A percentile compares a stretch with the other conserved stretches of the same genome.
Evolutionary conservation across 2,113 vertebrate genomes (phyloP).

Genomic region (Nyctereutes procyonoides): DNA sequence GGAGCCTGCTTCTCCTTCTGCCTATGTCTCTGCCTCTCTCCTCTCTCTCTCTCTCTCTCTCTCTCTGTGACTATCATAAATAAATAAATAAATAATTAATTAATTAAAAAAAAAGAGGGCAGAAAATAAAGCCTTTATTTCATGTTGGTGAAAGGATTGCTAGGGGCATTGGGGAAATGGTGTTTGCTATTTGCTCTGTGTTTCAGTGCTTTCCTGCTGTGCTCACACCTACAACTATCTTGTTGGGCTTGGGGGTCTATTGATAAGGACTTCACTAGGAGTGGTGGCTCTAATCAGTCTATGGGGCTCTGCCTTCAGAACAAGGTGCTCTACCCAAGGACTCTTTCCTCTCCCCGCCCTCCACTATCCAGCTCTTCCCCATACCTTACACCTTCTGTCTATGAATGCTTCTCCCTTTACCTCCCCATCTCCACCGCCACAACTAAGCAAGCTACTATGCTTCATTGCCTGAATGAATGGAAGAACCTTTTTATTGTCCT

Average conservation of each 20-base stretch:
- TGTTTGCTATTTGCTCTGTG: not conserved
- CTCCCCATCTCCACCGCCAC: not conserved
- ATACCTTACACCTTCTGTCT: not conserved
- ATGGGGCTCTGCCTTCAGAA: not conserved
- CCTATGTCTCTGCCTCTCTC: too few species aligned
- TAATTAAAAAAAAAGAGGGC: not conserved
- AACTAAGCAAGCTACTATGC: not conserved
- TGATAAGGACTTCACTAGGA: not conserved
- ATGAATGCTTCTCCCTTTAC: not conserved
- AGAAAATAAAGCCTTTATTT: not conserved
- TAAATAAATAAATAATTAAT: too few species aligned
- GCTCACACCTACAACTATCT: not conserved
- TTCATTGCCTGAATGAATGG: not conserved
- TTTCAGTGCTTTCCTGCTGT: not conserved
- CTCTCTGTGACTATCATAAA: too few species aligned
- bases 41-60: too few species aligned
- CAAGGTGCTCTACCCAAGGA: not conserved
- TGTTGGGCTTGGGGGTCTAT: not conserved
- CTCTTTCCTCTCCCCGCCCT: not conserved
- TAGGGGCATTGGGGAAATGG: not conserved
- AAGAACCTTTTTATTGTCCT: not conserved
- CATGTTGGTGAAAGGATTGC: not conserved
- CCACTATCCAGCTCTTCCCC: not conserved
- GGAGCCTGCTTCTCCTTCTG: too few species aligned
- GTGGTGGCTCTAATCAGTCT: not conserved